Evolutionary conservation across 1,140 invertebrate species (phyloP).

Genomic region (Episyrphus balteatus): DNA sequence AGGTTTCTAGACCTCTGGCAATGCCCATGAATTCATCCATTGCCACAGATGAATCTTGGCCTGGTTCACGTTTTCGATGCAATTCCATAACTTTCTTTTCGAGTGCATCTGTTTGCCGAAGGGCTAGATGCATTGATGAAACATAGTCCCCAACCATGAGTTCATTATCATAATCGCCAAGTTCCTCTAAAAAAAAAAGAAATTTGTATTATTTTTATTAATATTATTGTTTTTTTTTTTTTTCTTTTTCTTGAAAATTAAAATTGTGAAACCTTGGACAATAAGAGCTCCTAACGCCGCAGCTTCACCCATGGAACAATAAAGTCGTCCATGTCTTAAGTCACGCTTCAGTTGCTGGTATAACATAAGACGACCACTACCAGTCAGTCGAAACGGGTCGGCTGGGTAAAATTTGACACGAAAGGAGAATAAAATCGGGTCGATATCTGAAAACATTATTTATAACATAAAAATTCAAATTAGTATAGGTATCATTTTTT

Average conservation of each 20-base stretch:
- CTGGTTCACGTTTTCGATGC: constrained; percentile 59
- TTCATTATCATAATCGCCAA: constrained; percentile 86
- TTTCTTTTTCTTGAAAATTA: not conserved
- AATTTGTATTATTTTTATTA: not conserved
- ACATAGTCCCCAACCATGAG: constrained; percentile 85
- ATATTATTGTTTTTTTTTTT: no score
- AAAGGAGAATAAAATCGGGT: constrained; percentile 81
- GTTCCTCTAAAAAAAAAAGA: constrained; percentile 55
- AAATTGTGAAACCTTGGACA: constrained; percentile 62
- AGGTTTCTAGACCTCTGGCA: constrained; percentile 83
- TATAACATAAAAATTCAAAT: not conserved
- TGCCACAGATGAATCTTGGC: constrained; percentile 19
- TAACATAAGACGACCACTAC: constrained; percentile 36
- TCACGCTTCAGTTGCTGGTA: constrained; percentile 92
- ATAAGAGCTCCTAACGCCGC: constrained; percentile 84
- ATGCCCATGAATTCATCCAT: constrained; percentile 35
- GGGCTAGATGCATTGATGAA: constrained; percentile 76
- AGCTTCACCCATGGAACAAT: constrained; percentile 80
- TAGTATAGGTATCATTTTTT: no score
- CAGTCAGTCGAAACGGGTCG: constrained; percentile 56
- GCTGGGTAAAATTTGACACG: constrained; percentile 91
- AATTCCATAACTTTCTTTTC: constrained; percentile 84
- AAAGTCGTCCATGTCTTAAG: constrained; percentile 84
- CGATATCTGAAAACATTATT: constrained; percentile 52
- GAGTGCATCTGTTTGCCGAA: constrained; percentile 82